A percentile compares a stretch with the other conserved stretches of the same genome.
Conservation (phyloP, 2,113 vertebrate genomes). For the Boleophthalmus pectinirostris region DNA sequence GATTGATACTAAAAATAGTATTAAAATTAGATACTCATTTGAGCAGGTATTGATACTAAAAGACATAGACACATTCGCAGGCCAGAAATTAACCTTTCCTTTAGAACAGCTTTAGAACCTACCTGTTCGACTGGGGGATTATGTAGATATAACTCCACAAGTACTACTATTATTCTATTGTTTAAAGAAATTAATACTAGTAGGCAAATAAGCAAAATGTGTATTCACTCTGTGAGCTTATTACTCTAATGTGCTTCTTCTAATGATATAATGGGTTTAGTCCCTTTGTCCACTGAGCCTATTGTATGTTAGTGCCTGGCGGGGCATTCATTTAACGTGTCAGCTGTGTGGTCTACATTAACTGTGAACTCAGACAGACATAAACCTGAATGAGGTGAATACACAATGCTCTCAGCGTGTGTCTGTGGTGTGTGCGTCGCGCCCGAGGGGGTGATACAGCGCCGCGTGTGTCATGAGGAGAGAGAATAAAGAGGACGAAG, state of each 20-base stretch:
- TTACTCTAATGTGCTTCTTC: conserved; percentile 47
- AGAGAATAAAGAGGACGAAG: conserved; percentile 54
- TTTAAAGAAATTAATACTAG: background rate
- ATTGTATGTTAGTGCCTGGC: conserved; percentile 46
- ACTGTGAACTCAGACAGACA: conserved; percentile 33
- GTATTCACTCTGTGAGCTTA: conserved; percentile 29
- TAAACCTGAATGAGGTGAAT: conserved; percentile 37
- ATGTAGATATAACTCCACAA: background rate
- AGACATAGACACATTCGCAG: no score
- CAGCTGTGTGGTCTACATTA: conserved; percentile 42
- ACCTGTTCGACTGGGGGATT: no score
- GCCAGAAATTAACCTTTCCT: no score
- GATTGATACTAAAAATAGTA: no score
- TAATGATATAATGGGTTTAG: conserved; percentile 55
- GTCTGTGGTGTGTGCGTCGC: conserved; percentile 35
- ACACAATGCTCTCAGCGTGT: conserved; percentile 37
- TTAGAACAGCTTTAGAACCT: no score
- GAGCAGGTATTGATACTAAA: no score
- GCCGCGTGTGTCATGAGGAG: conserved; percentile 48
- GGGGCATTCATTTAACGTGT: conserved; percentile 52
- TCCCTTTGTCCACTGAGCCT: conserved; percentile 45
- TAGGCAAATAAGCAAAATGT: background rate
- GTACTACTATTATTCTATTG: background rate
- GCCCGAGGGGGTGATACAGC: conserved; percentile 56
- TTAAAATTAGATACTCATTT: no score